phyloP scores from a whole-genome alignment of 1,140 invertebrate genomes.

The Bombus cullumanus region DNA sequence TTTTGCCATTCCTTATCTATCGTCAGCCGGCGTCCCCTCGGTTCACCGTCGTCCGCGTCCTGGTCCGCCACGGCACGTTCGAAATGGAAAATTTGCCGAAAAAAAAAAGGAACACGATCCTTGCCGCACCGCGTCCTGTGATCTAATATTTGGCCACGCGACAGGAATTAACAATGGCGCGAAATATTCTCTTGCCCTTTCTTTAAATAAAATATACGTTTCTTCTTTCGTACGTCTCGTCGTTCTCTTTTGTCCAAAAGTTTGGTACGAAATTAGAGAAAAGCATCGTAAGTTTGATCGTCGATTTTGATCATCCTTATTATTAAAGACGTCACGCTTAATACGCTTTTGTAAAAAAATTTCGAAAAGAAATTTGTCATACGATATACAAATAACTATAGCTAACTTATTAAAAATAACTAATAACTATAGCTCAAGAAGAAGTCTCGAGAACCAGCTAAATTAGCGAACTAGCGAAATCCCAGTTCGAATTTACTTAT shows the following conservation, averaged over 20 bases:
- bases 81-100: constrained; percentile 58
- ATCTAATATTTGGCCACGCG: constrained; percentile 41
- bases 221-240: too few species aligned
- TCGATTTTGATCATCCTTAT: too few species aligned
- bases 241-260: too few species aligned
- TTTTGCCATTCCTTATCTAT: constrained; percentile 66
- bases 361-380: too few species aligned
- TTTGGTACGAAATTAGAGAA: too few species aligned
- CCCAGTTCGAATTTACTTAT: background rate
- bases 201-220: background rate
- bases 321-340: too few species aligned
- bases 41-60: constrained; percentile 8
- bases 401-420: background rate
- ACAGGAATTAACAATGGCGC: constrained; percentile 24
- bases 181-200: background rate
- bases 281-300: too few species aligned
- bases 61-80: constrained; percentile 49
- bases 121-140: background rate
- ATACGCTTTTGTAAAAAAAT: too few species aligned
- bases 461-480: background rate
- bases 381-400: too few species aligned
- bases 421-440: background rate
- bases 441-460: background rate
- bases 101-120: constrained; percentile 12
- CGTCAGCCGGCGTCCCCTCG: constrained; percentile 37